Conservation (phyloP, 2,888 invertebrate species). For the Mesorhabditis sp. region DNA sequence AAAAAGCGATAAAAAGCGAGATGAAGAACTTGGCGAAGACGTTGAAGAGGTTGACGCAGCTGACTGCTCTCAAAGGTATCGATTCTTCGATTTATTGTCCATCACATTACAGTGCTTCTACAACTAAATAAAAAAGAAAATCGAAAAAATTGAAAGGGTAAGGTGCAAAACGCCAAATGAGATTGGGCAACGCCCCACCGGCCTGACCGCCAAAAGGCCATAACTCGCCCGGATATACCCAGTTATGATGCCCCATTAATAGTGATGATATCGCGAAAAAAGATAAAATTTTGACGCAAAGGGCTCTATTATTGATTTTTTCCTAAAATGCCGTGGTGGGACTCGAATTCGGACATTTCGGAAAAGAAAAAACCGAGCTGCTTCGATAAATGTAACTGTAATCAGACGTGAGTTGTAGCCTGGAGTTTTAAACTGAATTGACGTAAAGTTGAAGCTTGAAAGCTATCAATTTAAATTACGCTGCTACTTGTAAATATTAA, state of each 20-base stretch:
- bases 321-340: neutral
- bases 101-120: no score
- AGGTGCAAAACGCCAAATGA: neutral
- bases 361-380: neutral
- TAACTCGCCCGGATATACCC: no score
- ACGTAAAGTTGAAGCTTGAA: neutral
- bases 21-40: constrained; percentile 3
- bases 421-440: neutral
- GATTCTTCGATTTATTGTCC: no score
- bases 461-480: neutral
- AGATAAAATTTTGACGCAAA: no score
- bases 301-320: neutral
- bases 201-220: no score
- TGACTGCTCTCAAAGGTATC: neutral
- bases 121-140: no score
- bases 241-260: no score
- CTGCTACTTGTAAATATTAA: no score
- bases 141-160: neutral
- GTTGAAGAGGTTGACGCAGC: constrained; percentile 1
- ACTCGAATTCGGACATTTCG: neutral
- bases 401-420: neutral
- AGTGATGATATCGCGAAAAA: no score
- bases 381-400: neutral
- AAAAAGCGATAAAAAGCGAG: neutral
- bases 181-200: neutral